Evolutionary conservation across 2,113 vertebrate species (phyloP), one percentile per base, ranked within the genome.

Genomic region (Falco punctatus): DNA sequence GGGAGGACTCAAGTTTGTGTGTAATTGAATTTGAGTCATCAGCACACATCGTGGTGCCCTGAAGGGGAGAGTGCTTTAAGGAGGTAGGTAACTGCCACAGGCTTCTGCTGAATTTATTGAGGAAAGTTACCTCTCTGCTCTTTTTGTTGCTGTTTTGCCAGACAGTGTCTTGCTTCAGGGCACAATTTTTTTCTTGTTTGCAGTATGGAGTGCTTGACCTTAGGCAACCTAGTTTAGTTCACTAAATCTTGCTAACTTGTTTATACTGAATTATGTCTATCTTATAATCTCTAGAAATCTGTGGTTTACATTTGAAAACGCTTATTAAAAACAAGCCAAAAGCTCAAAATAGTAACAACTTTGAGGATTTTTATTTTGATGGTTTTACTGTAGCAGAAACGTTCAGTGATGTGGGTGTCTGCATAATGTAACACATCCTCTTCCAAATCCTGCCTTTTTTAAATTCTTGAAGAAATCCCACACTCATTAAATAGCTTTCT

Each of bases 401-500:
- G 1, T 79, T 79, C 61, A 73, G 32, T 72, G 61, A 66, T 75
- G 72, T 89, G 75, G 33, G 33, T 72, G 67, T 96, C 74, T 93
- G 61, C 90, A 32, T 87, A 92, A 95, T 72, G 52, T 95, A 84
- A 81, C 88, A 58, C 91, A 88, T 95, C 79, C 55, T 96, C 61
- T 97, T 95, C 94, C 83, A 95, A 71, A 73, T 85, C 33, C 24
- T 94, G 57, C 94, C 81, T 93, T 95, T 96, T 93, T 52, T 95
- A 30, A 92, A 59, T 96, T 96, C 64, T 51, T 22, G 58, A 94
- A 96, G 96, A 97, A 95, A 94, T 93, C 91, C 69, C 93, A 95
- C 69, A 59, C 88, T 97, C 95, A 91, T 97, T 97, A 97, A 98
- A 94, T 92, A 96, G 92, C 77, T 97, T 94, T 96, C 96, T 97